Conservation (phyloP, 1,140 invertebrate genomes). For the Yoshiicerus persimilis region DNA sequence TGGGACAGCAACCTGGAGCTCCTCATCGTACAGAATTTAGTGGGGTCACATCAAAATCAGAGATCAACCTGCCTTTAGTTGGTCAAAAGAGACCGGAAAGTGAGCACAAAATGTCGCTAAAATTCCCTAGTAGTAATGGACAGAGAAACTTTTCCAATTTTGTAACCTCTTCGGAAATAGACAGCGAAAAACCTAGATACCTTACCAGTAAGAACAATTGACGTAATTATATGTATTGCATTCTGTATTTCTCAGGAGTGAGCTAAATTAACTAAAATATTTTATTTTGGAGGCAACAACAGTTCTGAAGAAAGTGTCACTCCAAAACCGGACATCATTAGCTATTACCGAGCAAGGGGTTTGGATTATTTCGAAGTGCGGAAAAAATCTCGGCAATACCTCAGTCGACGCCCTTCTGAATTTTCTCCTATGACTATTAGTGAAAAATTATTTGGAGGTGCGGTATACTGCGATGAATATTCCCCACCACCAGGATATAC, state of each 20-base stretch:
- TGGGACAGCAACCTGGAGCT: background rate
- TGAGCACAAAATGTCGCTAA: no score
- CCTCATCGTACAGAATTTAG: background rate
- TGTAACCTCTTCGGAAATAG: no score
- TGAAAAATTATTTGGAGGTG: background rate
- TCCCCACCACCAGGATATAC: background rate
- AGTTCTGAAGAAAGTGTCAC: background rate
- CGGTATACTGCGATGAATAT: background rate
- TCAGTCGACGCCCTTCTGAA: background rate
- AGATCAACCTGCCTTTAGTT: no score
- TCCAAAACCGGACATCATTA: background rate
- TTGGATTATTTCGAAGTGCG: background rate
- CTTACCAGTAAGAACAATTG: no score
- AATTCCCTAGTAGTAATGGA: no score
- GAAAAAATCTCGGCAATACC: background rate
- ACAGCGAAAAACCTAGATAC: no score
- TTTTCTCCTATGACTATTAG: background rate
- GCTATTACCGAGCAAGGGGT: background rate
- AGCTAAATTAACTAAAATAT: background rate
- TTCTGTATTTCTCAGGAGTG: no score
- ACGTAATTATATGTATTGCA: no score
- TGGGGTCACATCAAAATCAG: no score
- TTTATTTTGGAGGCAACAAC: background rate
- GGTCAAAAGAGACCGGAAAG: no score
- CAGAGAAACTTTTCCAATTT: no score